These are phyloP conservation scores for Danio rerio DNA, from an alignment of 2,113 vertebrate genomes.

Conservation along the genomic window DNA sequence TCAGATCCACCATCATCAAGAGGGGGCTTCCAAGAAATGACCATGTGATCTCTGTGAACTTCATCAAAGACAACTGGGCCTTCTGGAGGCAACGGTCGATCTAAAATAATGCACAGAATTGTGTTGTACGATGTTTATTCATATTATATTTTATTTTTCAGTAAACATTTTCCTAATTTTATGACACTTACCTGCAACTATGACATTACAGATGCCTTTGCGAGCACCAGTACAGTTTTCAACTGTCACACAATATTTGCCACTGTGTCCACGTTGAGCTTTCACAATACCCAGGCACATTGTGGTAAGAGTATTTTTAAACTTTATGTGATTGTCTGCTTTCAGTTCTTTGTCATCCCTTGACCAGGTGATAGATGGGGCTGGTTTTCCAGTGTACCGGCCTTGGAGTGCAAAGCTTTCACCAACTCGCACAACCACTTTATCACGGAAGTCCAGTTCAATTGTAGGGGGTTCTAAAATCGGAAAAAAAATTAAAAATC, in stretches of 20 bases:
- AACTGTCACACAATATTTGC: conserved; percentile 90
- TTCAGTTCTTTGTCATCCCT: conserved; percentile 87
- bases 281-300: conserved; percentile 89
- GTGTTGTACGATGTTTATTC: too few species aligned
- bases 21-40: conserved; percentile 96
- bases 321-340: conserved; percentile 84
- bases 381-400: conserved; percentile 91
- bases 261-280: conserved; percentile 87
- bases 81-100: conserved; percentile 92
- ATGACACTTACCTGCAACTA: conserved; percentile 86
- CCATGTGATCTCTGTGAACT: conserved; percentile 92
- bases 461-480: conserved; percentile 90
- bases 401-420: conserved; percentile 92
- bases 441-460: conserved; percentile 95
- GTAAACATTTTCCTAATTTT: background rate
- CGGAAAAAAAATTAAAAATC: conserved; percentile 15
- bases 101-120: conserved; percentile 67
- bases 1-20: conserved; percentile 91
- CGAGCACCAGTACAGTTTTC: conserved; percentile 94
- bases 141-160: too few species aligned
- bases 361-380: conserved; percentile 89
- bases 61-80: conserved; percentile 95
- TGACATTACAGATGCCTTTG: conserved; percentile 91
- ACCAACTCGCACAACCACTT: conserved; percentile 88
- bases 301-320: conserved; percentile 86